phyloP scores from a whole-genome alignment of 2,888 invertebrate genomes.

The Mesochorus sp. region DNA sequence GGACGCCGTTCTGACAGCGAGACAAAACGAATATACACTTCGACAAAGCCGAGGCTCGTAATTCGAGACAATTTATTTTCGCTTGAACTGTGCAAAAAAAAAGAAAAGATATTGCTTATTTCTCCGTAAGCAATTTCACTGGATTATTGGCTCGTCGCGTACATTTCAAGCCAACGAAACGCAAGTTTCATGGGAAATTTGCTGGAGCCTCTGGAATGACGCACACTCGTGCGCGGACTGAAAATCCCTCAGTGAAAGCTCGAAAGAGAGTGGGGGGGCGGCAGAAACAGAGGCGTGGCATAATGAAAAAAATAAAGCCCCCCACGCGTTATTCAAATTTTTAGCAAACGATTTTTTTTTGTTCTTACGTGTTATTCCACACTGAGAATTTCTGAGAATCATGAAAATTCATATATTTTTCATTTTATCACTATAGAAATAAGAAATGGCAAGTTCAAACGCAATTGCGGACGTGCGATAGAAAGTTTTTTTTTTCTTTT shows the following conservation, averaged over 20 bases:
- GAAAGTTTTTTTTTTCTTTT: background rate
- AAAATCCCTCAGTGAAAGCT: background rate
- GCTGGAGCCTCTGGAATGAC: background rate
- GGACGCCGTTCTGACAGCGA: conserved; percentile 62
- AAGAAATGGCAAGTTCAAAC: no score
- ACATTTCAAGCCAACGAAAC: conserved; percentile 20
- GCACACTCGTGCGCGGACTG: conserved; percentile 13
- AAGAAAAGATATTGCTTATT: background rate
- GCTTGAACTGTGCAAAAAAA: conserved; percentile 12
- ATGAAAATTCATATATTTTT: no score
- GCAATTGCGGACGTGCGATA: background rate
- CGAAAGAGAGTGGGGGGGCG: conserved; percentile 64
- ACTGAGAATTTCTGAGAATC: background rate
- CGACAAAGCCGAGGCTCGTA: conserved; percentile 19
- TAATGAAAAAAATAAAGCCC: conserved; percentile 2
- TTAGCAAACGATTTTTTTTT: background rate
- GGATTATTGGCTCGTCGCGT: conserved; percentile 29
- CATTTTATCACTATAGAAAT: no score
- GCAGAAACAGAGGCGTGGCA: conserved; percentile 77
- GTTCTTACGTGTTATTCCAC: no score
- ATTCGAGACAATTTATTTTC: conserved; percentile 48
- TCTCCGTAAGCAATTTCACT: conserved; percentile 32
- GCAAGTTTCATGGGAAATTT: conserved; percentile 25
- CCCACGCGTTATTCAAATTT: no score
- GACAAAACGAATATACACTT: conserved; percentile 21